A percentile compares a stretch with the other conserved stretches of the same genome.
Evolutionary conservation across 2,113 vertebrate species (phyloP).

Genomic region (Ariopsis seemanni): DNA sequence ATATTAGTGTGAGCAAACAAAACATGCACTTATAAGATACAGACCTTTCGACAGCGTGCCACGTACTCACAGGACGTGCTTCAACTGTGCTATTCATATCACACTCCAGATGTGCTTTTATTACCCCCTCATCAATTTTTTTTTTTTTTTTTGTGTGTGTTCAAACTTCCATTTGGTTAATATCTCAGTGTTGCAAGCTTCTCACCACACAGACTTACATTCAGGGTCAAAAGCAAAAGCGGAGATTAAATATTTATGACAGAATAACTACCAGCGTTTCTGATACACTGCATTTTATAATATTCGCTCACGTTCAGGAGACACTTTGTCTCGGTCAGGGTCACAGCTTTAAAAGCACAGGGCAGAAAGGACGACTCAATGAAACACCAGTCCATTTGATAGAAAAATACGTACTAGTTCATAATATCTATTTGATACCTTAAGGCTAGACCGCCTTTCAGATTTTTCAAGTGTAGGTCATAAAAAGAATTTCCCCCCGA

Average conservation of each 20-base stretch:
- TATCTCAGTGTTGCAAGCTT: slow-evolving; percentile 2
- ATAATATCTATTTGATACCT: too few relatives aligned
- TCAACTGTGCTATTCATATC: slow-evolving; percentile 32
- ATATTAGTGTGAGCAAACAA: slow-evolving; percentile 49
- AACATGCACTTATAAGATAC: slow-evolving; percentile 29
- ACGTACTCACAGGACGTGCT: slow-evolving; percentile 19
- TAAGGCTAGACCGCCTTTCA: too few relatives aligned
- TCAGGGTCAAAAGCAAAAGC: not conserved
- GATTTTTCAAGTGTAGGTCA: too few relatives aligned
- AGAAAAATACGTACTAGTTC: not conserved
- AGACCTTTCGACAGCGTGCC: slow-evolving; percentile 27
- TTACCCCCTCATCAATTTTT: slow-evolving; percentile 20
- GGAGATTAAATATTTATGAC: not conserved
- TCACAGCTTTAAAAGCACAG: not conserved
- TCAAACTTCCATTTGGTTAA: slow-evolving; percentile 14
- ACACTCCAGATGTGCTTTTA: slow-evolving; percentile 35
- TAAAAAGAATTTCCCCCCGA: too few relatives aligned
- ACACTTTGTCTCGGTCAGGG: not conserved
- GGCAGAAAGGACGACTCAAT: not conserved
- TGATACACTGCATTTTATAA: not conserved
- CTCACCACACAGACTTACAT: not conserved
- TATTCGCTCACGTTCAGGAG: not conserved
- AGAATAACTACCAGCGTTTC: not conserved
- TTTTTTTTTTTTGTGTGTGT: not conserved
- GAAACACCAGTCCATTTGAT: not conserved